Evolutionary conservation across 2,797 vertebrate species (phyloP), one percentile per base, ranked within the genome.

Genomic region (Gouania willdenowi): DNA sequence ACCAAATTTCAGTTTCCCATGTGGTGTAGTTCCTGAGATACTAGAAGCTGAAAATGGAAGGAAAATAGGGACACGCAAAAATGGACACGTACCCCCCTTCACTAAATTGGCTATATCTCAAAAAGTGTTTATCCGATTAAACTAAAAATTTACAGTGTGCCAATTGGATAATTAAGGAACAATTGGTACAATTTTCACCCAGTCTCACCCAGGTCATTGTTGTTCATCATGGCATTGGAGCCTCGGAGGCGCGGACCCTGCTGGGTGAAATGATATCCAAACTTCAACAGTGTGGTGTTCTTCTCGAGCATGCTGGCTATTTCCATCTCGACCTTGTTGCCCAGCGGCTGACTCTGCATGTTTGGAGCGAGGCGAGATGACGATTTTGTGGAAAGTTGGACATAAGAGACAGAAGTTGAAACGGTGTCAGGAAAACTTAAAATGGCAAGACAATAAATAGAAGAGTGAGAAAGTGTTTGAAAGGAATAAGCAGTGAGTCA

Each of bases 291-390:
- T 0, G 92, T 91, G 36, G 86, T 86, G 66, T 99, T 99, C 71
- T 93, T 94, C 85, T 99, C 97, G 86, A 99, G 66, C 90, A 98
- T 98, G 75, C 68, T 90, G n/a, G 93, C 97, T 0, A 99, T 99
- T 83, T 98, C 95, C 97, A 98, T 99, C 85, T 99, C 97, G 32
- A 98, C 97, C 60, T 95, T 95, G 89, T 97, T 98, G 60, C 97
- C 97, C 71, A 99, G 66, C 0, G 92, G 94, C 72, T 99, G 96
- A 72, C 97, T 97, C 95, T 99, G 82, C 41, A 53, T n/a, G n/a
- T n/a, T n/a, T n/a, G n/a, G n/a, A n/a, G n/a, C n/a, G 12, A 17
- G 21, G 19, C 17, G 15, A 10, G 2, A 27, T 3, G 21, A 12
- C 4, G 18, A 5, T n/a, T n/a, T n/a, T n/a, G n/a, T n/a, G n/a